These are phyloP conservation scores for Hermaeophaga mercurialis DNA, from an alignment of 2,888 invertebrate genomes.

Conservation along the genomic window DNA sequence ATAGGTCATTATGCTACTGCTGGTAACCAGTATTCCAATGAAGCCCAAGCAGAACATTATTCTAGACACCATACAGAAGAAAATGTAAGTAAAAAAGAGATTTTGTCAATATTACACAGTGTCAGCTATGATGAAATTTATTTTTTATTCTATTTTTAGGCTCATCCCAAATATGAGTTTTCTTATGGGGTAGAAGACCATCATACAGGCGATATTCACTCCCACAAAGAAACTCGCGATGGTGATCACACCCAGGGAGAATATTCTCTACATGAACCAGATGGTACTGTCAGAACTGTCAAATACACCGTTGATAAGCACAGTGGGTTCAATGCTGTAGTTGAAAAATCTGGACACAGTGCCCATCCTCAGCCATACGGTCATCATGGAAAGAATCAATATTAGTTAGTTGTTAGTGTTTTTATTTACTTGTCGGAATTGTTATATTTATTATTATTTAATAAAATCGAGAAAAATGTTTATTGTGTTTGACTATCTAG, in stretches of 20 bases:
- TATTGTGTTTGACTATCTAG: no score
- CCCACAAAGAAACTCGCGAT: conserved; percentile 61
- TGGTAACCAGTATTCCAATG: conserved; percentile 7
- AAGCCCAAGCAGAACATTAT: neutral
- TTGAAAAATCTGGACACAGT: conserved; percentile 57
- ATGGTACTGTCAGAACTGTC: conserved; percentile 62
- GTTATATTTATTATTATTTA: no score
- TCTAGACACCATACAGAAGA: conserved; percentile 11
- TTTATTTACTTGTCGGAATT: no score
- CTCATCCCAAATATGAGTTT: conserved; percentile 64
- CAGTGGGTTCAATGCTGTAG: conserved; percentile 58
- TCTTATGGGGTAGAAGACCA: conserved; percentile 64
- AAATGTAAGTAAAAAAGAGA: conserved; percentile 25
- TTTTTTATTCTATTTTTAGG: conserved; percentile 33
- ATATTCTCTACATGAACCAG: conserved; percentile 63
- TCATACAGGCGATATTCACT: conserved; percentile 64
- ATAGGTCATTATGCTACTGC: no score
- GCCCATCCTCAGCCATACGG: conserved; percentile 42
- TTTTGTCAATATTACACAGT: no score
- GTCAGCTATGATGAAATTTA: neutral
- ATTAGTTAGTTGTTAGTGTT: no score
- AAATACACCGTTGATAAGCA: conserved; percentile 63
- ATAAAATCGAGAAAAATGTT: no score
- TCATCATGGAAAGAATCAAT: conserved; percentile 4
- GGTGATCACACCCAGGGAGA: conserved; percentile 62